Base-by-base conservation (phyloP, 2,888 invertebrate species). In the Sarcophaga caerulescens region DNA sequence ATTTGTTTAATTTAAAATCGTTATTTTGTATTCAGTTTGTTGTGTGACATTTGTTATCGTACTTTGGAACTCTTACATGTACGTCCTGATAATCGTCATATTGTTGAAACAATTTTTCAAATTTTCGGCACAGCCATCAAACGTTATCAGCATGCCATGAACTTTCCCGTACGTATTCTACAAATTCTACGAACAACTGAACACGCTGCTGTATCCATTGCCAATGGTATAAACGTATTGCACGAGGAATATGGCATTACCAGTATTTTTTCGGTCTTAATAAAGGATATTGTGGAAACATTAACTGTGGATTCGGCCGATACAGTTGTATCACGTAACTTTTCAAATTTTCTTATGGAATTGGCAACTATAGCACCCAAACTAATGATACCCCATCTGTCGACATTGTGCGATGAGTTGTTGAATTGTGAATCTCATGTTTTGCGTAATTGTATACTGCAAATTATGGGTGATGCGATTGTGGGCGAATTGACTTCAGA, bases 381-480 rank as follows among this genome's bases (percentile, higher is more conserved):
- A 65, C 84, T 93, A 59, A 92, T 93, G 89, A 92, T 93, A 84
- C 93, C 93, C 0, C 93, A 93, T 88, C 85, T 93, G 0, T 91
- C 92, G 0, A 91, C 91, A 11, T 85, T 93, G 11, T 90, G 91
- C 12, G 93, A 93, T 25, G 93, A 93, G 44, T 73, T 93, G 12
- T 88, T 93, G 2, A 92, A 91, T 85, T 91, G 93, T 68, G 93
- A 96, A 95, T 95, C 96, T 0, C 94, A 95, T 90, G 94, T 95
- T 0, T 93, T 96, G 91, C 95, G 99, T 76, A 98, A 96, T 93
- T 96, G 97, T 89, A 96, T 97, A 59, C 93, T 99, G 63, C 96
- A 96, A 87, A 96, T 98, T 88, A 95, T 98, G 94, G 96, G 96
- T 57, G 96, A 97, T 92, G 95, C 98, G 17, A 93, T 98, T 23